Evolutionary conservation across 2,888 invertebrate genomes (phyloP), one percentile per base, ranked within the genome.

Genomic region (Mycalesis mineus): DNA sequence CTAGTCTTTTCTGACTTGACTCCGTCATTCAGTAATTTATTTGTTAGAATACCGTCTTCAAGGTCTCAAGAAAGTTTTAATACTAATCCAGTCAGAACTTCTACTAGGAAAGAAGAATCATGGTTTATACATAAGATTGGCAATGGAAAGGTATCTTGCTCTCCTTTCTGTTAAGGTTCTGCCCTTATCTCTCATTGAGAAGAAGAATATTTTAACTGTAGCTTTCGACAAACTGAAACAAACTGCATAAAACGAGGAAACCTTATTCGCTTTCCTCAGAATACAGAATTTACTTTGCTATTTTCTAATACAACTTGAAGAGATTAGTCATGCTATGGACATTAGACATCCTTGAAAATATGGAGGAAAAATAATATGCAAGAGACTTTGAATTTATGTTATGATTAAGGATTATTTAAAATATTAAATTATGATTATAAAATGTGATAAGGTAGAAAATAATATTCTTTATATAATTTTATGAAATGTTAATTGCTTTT

Each of bases 241-340:
- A 0, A 74, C 71, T 54, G 78, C 79, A 0, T 66, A 82, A 1
- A 69, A 77, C 40, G 78, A 80, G 9, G 88, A 88, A 69, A 85
- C 85, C 57, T 75, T 88, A 1, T 92, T 91, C 69, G 82, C 92
- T 57, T 79, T 91, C 40, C 78, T 92, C 50, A 83, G 92, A 69
- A 82, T 92, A 39, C 88, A 92, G 57, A 92, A 92, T 68, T 88
- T 92, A 62, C 76, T 91, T 50, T 90, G 92, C 55, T 92, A 91
- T 70, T 87, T 91, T 58, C 73, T 91, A 2, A 90, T 91, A 0
- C 91, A 91, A 68, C 71, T 90, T 49, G 91, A 91, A 29, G 84
- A 91, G 51, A 77, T 82, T 6, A 75, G 74, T n/a, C 67, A 76
- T 13, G 90, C 92, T 1, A 82, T 80, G n/a, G n/a, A n/a, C n/a